Percentiles rank a stretch among this genome's conserved stretches.
These are phyloP conservation scores for Alexandromys fortis DNA, from an alignment of 2,113 vertebrate species.

Conservation along the genomic window DNA sequence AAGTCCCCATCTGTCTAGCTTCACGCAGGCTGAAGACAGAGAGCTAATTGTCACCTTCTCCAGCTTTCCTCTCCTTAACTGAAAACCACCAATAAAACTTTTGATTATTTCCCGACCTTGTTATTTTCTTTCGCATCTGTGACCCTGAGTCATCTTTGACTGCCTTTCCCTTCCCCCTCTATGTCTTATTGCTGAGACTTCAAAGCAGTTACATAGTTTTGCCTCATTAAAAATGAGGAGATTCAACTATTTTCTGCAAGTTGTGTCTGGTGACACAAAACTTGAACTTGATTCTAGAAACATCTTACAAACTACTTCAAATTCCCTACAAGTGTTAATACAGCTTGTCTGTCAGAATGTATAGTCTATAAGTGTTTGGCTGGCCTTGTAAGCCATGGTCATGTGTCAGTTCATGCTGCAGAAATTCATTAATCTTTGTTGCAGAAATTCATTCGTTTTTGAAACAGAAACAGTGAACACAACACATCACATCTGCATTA, in stretches of 20 bases:
- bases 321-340: slow-evolving; percentile 32
- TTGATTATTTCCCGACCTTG: slow-evolving; percentile 35
- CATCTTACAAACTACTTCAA: slow-evolving; percentile 33
- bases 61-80: not conserved
- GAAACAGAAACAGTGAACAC: slow-evolving; percentile 56
- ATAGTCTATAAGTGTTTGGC: not conserved
- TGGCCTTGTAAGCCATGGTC: not conserved
- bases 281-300: not conserved
- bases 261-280: slow-evolving; percentile 22
- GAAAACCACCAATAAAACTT: slow-evolving; percentile 39
- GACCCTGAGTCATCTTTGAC: slow-evolving; percentile 27
- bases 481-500: not conserved
- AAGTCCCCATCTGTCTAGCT: slow-evolving; percentile 25
- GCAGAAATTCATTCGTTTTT: slow-evolving; percentile 36
- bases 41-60: slow-evolving; percentile 39
- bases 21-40: slow-evolving; percentile 14
- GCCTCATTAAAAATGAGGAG: slow-evolving; percentile 58
- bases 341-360: slow-evolving; percentile 13
- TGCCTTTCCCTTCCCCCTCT: slow-evolving; percentile 2
- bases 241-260: slow-evolving; percentile 44
- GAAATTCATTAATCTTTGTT: not conserved
- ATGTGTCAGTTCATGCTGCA: not conserved
- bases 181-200: slow-evolving; percentile 26
- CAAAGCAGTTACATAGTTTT: not conserved
- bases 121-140: slow-evolving; percentile 51